Conservation (phyloP, 2,113 vertebrate genomes). For the Delphinus delphis region DNA sequence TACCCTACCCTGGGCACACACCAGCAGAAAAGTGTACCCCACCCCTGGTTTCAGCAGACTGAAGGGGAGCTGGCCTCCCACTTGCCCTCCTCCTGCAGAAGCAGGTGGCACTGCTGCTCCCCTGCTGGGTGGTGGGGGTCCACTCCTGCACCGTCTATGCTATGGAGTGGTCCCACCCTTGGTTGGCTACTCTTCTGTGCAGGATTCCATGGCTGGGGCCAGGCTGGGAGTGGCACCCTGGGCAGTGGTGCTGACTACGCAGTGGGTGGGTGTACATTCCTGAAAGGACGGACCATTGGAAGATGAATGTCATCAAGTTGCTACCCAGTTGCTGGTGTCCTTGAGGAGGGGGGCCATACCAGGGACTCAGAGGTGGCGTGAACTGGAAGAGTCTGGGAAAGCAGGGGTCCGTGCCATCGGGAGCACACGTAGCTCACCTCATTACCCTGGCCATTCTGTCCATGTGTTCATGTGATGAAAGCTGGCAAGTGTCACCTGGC, state of each 20-base stretch:
- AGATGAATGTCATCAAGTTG: not conserved
- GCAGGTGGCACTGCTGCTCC: not conserved
- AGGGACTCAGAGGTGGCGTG: not conserved
- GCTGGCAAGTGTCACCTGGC: not conserved
- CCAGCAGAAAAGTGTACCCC: not conserved
- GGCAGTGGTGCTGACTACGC: too few relatives aligned
- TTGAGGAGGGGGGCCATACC: too few relatives aligned
- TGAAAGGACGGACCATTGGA: not conserved
- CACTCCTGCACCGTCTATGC: too few relatives aligned
- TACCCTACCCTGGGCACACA: not conserved
- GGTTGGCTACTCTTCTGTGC: not conserved
- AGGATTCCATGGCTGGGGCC: not conserved
- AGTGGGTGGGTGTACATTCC: not conserved
- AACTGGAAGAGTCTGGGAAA: not conserved
- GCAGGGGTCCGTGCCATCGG: accelerated
- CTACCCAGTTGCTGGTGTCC: not conserved
- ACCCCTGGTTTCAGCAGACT: not conserved
- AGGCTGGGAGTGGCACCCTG: not conserved
- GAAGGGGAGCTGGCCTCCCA: not conserved
- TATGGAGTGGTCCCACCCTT: not conserved
- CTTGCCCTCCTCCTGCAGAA: not conserved
- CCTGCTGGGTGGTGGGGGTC: not conserved
- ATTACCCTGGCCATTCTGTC: not conserved
- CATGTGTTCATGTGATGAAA: not conserved
- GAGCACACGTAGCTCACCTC: too few relatives aligned